Evolutionary conservation across 2,888 invertebrate genomes (phyloP).

Genomic region (Ischnura elegans): DNA sequence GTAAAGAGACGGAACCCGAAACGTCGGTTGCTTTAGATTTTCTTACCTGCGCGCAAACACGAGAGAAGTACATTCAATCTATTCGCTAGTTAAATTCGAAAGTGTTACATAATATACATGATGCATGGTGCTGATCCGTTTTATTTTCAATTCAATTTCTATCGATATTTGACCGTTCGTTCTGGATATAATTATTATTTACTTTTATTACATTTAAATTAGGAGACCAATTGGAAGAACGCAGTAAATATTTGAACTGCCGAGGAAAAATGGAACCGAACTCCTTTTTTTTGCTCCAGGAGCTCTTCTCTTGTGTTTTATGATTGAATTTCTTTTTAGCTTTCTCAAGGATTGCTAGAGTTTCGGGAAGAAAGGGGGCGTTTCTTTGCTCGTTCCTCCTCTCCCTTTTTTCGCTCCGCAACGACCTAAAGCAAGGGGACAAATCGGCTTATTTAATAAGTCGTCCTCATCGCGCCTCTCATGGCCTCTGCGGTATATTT

Average conservation of each 20-base stretch:
- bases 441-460: slow-evolving; percentile 35
- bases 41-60: no score
- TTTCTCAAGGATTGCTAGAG: not conserved
- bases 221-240: no score
- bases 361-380: not conserved
- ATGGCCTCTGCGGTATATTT: not conserved
- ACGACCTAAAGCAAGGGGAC: not conserved
- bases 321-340: not conserved
- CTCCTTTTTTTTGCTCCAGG: not conserved
- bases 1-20: no score
- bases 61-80: no score
- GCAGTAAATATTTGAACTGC: no score
- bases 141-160: not conserved
- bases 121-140: no score
- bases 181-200: no score
- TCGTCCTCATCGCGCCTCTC: not conserved
- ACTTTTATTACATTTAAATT: no score
- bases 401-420: not conserved
- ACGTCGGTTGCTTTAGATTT: no score
- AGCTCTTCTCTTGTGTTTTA: not conserved
- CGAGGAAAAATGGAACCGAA: not conserved
- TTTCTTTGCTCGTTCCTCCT: not conserved
- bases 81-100: no score
- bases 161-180: not conserved
- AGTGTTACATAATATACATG: no score